A percentile compares a stretch with the other conserved stretches of the same genome.
phyloP scores from a whole-genome alignment of 2,797 vertebrate species.

The Spondyliosoma cantharus region DNA sequence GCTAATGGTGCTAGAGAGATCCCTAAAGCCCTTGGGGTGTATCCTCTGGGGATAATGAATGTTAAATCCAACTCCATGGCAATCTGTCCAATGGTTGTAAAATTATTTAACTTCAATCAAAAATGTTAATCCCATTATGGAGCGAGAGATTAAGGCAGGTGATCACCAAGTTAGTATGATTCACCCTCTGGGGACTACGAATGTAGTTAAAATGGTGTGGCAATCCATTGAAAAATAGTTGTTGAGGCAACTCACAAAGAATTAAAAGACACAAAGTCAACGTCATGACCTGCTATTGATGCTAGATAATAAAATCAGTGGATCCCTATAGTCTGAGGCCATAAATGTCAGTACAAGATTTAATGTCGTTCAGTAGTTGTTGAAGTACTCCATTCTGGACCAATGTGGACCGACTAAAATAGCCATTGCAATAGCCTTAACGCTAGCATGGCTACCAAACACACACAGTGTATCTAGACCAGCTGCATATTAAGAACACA shows the following conservation, averaged over 20 bases:
- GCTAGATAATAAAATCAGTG: too few species aligned
- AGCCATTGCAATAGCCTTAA: neutral
- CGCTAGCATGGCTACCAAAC: neutral
- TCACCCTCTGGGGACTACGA: too few species aligned
- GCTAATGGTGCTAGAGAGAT: too few species aligned
- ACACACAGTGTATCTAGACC: neutral
- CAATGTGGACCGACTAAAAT: neutral
- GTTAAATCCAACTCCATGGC: fast-evolving
- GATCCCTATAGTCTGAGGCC: too few species aligned
- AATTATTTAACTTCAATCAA: too few species aligned
- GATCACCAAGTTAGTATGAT: too few species aligned
- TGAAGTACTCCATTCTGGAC: neutral
- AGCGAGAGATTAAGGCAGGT: too few species aligned
- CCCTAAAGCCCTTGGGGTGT: too few species aligned
- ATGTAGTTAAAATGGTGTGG: too few species aligned
- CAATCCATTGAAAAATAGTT: neutral
- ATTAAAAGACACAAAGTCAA: neutral
- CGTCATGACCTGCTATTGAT: neutral
- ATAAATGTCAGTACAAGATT: neutral
- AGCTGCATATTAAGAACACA: constrained; percentile 47
- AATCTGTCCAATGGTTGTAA: neutral
- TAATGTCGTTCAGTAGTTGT: neutral
- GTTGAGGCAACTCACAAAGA: neutral
- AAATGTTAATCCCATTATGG: too few species aligned
- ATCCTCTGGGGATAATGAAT: neutral